Evolutionary conservation across 2,888 invertebrate species (phyloP), one percentile per base, ranked within the genome.

Genomic region (Linnaemya tessellans): DNA sequence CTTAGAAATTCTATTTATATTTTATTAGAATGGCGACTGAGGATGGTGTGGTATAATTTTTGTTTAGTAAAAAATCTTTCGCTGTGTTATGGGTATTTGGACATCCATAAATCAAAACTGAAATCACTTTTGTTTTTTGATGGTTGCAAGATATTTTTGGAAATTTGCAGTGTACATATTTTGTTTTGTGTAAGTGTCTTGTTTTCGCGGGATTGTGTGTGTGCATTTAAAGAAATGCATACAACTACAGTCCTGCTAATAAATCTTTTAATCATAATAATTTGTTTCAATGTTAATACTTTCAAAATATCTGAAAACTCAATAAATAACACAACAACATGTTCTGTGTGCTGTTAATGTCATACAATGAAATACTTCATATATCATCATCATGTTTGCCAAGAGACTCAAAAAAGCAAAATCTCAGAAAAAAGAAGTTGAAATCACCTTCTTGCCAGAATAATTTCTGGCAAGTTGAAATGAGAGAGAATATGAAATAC

Each of bases 331-430:
- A 87, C 88, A 73, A 89, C 90, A 89, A 90, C 91, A 91, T 91
- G 91, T 91, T 90, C 89, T 90, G 91, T 90, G 91, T 90, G 91
- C 91, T 90, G 90, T 90, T 90, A 91, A 91, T 90, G 90, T 90
- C 91, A 91, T 90, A 91, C 91, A 89, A 89, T 90, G 90, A 90
- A 91, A 91, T 91, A 91, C 91, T 91, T 91, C 90, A 91, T 90
- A 91, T 90, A 90, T 90, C 91, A 90, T 91, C 90, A 83, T 65
- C 84, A 60, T 80, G 70, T 60, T 68, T 80, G 67, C 77, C 77
- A 82, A 82, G 82, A 78, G 58, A 35, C 20, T 62, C 51, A 58
- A 41, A 74, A 67, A 70, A 22, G 18, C 7, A 22, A 49, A 77
- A 35, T 35, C 30, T 10, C 1, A 4, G 60, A 49, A 62, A 68